Conservation (phyloP, 2,113 vertebrate genomes). For the Myiopsitta monachus region DNA sequence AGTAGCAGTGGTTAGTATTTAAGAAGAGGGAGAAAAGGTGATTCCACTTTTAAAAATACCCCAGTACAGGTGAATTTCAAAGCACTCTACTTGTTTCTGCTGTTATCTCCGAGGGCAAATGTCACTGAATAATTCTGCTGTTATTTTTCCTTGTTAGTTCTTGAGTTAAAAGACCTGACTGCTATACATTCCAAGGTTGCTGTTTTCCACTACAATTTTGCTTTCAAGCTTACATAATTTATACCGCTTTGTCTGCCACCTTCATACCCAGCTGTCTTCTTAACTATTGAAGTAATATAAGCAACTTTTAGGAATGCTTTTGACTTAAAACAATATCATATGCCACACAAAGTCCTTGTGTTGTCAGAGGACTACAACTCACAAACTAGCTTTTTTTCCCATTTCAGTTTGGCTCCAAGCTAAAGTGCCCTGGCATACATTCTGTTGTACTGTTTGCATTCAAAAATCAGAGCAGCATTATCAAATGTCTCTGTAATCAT, state of each 20-base stretch:
- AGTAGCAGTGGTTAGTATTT: background rate
- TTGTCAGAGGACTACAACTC: conserved; percentile 55
- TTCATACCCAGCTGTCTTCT: conserved; percentile 35
- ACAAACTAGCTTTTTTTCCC: background rate
- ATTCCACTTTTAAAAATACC: background rate
- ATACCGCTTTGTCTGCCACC: conserved; percentile 57
- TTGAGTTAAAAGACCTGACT: conserved; percentile 8
- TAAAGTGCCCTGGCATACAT: background rate
- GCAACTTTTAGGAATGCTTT: conserved; percentile 41
- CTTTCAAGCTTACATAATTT: conserved; percentile 64
- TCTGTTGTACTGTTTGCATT: background rate
- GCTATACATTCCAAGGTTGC: conserved; percentile 53
- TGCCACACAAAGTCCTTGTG: background rate
- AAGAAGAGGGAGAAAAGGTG: conserved; percentile 11
- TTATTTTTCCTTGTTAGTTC: conserved; percentile 28
- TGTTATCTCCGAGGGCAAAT: background rate
- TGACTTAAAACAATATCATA: background rate
- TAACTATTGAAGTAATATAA: conserved; percentile 66
- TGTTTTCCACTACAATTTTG: conserved; percentile 9
- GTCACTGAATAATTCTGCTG: conserved; percentile 50
- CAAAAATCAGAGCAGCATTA: conserved; percentile 18
- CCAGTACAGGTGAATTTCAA: conserved; percentile 24
- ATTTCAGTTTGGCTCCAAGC: conserved; percentile 39
- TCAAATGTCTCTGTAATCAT: conserved; percentile 5
- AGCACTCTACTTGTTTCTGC: background rate